Percentiles rank a stretch among this genome's conserved stretches.
Conservation (phyloP, 2,888 invertebrate species). For the Trileptium ribeirensis region DNA sequence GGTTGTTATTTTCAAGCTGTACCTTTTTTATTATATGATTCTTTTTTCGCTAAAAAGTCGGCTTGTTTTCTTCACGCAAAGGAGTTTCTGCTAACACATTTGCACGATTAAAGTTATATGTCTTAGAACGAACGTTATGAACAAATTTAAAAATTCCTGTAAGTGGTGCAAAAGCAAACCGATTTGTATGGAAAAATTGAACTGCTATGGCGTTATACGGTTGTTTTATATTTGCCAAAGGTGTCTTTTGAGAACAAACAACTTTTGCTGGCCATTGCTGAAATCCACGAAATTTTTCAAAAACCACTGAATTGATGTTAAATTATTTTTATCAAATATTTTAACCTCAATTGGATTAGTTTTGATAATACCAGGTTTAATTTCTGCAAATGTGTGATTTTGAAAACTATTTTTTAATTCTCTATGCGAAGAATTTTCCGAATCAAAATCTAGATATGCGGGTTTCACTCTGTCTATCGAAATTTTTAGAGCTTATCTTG, state of each 20-base stretch:
- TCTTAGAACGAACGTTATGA: not conserved
- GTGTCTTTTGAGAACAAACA: not conserved
- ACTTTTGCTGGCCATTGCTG: not conserved
- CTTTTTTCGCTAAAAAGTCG: too few relatives aligned
- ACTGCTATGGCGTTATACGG: not conserved
- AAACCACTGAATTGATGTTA: not conserved
- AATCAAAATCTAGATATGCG: too few relatives aligned
- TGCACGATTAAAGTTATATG: not conserved
- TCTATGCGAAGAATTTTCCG: too few relatives aligned
- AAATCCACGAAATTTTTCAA: not conserved
- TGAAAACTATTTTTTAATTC: too few relatives aligned
- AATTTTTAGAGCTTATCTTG: not conserved
- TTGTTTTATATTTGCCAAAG: not conserved
- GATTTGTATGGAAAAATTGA: not conserved
- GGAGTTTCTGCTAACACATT: not conserved
- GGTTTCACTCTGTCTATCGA: not conserved
- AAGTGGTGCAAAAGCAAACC: not conserved
- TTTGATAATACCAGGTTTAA: too few relatives aligned
- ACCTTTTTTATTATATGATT: too few relatives aligned
- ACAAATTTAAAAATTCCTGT: not conserved
- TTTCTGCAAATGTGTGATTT: too few relatives aligned
- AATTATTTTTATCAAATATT: too few relatives aligned
- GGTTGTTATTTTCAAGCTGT: too few relatives aligned
- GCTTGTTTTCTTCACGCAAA: too few relatives aligned
- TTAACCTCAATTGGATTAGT: too few relatives aligned